Conservation (phyloP, 1,140 invertebrate species). For the Drosophila ambigua region DNA sequence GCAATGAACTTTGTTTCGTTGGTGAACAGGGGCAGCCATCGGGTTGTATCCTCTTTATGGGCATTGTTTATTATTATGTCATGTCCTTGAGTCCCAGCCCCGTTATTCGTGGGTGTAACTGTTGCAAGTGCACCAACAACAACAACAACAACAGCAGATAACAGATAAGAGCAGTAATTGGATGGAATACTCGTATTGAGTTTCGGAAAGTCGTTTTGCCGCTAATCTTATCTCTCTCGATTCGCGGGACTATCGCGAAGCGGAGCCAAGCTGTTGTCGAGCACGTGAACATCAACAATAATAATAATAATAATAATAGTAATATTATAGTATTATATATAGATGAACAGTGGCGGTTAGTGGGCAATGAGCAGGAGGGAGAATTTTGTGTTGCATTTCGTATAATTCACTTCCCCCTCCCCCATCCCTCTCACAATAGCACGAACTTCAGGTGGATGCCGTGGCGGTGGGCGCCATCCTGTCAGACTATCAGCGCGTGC, state of each 20-base stretch:
- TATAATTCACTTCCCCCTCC: background rate
- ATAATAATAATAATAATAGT: conserved; percentile 10
- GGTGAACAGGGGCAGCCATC: no score
- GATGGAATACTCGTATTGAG: conserved; percentile 5
- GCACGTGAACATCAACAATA: conserved; percentile 41
- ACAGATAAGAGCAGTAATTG: conserved; percentile 11
- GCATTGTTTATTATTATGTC: background rate
- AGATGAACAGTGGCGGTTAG: no score
- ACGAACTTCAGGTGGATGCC: conserved; percentile 92
- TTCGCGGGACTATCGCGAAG: conserved; percentile 14
- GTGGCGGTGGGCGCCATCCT: conserved; percentile 98
- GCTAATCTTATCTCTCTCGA: conserved; percentile 45
- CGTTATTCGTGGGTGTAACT: background rate
- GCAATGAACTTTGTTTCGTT: no score
- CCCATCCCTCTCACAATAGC: conserved; percentile 84
- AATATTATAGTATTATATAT: conserved; percentile 21
- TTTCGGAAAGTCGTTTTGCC: conserved; percentile 4
- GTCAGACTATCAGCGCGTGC: conserved; percentile 98
- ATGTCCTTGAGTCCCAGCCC: background rate
- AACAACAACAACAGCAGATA: conserved; percentile 4
- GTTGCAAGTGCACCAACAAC: conserved; percentile 9
- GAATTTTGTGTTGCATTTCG: background rate
- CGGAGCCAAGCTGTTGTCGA: conserved; percentile 20
- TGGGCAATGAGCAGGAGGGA: background rate
- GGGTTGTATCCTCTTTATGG: no score